Evolutionary conservation across 2,113 vertebrate genomes (phyloP), one percentile per base, ranked within the genome.

Genomic region (Podarcis cretensis): DNA sequence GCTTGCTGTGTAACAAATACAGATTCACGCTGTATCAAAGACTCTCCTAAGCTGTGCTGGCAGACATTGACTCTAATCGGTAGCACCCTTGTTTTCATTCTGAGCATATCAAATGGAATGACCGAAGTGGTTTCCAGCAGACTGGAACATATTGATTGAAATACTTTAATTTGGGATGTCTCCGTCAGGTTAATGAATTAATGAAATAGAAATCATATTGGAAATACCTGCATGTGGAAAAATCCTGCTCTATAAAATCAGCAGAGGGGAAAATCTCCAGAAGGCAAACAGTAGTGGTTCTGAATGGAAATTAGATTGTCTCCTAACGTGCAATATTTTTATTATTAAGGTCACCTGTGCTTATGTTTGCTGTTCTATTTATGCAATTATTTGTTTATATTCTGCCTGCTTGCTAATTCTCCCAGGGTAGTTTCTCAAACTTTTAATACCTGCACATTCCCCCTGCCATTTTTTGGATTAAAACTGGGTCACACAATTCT

Each of bases 151-250:
- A 89, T 2, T 92, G 80, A 95, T 87, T 91, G 35, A 93, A 92
- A 66, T 57, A 89, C 0, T 10, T 90, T 92, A 90, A 91, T 95
- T 90, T 95, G 23, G 81, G 94, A 90, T 87, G 21, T 84, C 93
- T 93, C 35, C 91, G 66, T 87, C 85, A 93, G 59, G 84, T 76
- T 95, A 95, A 94, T 89, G 74, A 93, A 95, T 91, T 93, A 87
- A 83, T 93, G 68, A 66, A 93, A 90, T 94, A 89, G 92, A 83
- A 95, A 75, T 84, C 69, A 84, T 92, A 73, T 85, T 88, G 43
- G 43, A 93, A 89, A 95, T 89, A 95, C 30, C 78, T 93, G 30
- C 3, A 12, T 86, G 23, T 89, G 71, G 14, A 85, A 94, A 87
- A 0, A 94, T 0, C 20, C 83, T 35, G 10, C n/a, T 68, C n/a